A percentile compares a stretch with the other conserved stretches of the same genome.
Evolutionary conservation across 2,113 vertebrate species (phyloP).

Genomic region (Caracal caracal): DNA sequence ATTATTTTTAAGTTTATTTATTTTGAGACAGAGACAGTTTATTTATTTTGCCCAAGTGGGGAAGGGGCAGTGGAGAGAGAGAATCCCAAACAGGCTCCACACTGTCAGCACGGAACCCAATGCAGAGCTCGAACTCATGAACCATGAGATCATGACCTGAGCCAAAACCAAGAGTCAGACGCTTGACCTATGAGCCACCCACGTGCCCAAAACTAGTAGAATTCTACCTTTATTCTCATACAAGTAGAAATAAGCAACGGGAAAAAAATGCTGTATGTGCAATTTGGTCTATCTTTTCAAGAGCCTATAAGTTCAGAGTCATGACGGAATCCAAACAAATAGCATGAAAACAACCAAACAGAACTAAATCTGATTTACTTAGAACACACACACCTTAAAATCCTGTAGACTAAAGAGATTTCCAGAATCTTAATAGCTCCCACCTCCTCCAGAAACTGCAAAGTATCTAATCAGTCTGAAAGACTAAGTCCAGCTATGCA

Average conservation of each 20-base stretch:
- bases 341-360: neutral
- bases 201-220: neutral
- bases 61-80: too few species aligned
- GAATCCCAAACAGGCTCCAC: too few species aligned
- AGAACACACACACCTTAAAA: neutral
- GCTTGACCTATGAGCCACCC: too few species aligned
- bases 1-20: too few species aligned
- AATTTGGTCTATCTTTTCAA: neutral
- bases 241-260: slow-evolving; percentile 1
- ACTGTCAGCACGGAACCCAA: too few species aligned
- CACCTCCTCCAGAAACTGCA: neutral
- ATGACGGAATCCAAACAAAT: neutral
- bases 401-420: neutral
- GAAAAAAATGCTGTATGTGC: neutral
- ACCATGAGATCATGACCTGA: too few species aligned
- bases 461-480: neutral
- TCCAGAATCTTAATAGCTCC: neutral
- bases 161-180: too few species aligned
- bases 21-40: too few species aligned
- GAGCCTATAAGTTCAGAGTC: slow-evolving; percentile 8
- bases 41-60: too few species aligned
- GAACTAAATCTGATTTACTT: neutral
- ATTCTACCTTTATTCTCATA: slow-evolving; percentile 26
- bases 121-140: too few species aligned
- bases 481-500: neutral